Evolutionary conservation across 30 jellyfish, hydroid and myxozoan species (phyloP).

Genomic region (Catostylus mosaicus): DNA sequence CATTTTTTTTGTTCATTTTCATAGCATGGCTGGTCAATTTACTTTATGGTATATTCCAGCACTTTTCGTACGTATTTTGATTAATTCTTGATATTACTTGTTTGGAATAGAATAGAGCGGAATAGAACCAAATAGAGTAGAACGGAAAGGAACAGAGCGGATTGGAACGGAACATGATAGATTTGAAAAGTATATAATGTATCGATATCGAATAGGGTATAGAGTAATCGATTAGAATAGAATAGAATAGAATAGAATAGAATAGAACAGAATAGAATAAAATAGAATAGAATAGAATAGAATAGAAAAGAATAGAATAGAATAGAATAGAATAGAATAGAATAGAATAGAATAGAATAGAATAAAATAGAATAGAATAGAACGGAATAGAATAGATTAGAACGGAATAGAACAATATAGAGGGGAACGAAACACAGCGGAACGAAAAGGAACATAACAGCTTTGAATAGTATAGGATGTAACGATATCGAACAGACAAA

Average conservation of each 20-base stretch:
- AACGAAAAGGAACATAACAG: not conserved
- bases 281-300: too few relatives aligned
- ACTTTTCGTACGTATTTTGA: slow-evolving; percentile 17
- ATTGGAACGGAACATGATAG: not conserved
- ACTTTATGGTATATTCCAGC: slow-evolving; percentile 32
- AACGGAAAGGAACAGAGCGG: too few relatives aligned
- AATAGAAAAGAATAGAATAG: not conserved
- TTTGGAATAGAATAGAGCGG: not conserved
- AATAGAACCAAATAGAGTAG: not conserved
- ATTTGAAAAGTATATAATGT: not conserved
- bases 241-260: not conserved
- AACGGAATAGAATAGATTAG: too few relatives aligned
- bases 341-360: too few relatives aligned
- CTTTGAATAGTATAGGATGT: not conserved
- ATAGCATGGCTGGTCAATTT: slow-evolving; percentile 47
- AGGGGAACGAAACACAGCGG: too few relatives aligned
- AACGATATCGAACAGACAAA: not conserved
- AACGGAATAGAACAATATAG: too few relatives aligned
- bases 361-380: too few relatives aligned
- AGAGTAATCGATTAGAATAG: not conserved
- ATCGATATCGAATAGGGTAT: not conserved
- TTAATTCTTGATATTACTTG: not conserved
- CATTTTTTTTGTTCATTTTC: not conserved
- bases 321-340: too few relatives aligned
- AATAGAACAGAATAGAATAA: not conserved